Evolutionary conservation across 2,113 vertebrate genomes (phyloP), one percentile per base, ranked within the genome.

Genomic region (human (Homo sapiens)): DNA sequence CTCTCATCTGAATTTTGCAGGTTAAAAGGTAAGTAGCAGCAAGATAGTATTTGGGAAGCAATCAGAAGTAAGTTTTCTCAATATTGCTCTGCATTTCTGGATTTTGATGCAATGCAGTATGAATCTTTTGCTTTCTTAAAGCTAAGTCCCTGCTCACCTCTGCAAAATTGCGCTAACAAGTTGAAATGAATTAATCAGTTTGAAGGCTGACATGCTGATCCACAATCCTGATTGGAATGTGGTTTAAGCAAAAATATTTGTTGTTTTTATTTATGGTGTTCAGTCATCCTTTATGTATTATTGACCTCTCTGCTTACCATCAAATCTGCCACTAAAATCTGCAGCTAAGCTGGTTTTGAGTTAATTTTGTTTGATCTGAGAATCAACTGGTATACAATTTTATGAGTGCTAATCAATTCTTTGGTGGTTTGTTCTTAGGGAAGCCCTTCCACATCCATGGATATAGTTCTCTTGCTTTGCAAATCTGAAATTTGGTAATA

Each of bases 101-200:
- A 76, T 87, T 96, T 96, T 95, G 93, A 98, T 95, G 98, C 98
- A 98, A 91, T 98, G 98, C 98, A 92, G 98, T 98, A 92, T 93
- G 86, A 91, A 85, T 95, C 87, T 97, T 97, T 97, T 98, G 96
- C 98, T 98, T 97, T 97, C 97, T 97, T 81, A 61, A 96, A 98
- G 96, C 92, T 90, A 84, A 90, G 95, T 66, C 96, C 95, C 89
- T 97, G 95, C 98, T 98, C 76, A 93, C 91, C 59, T 43, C 95
- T 97, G 96, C 72, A 52, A 81, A 96, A 90, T 85, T 95, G n/a
- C 5, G 2, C 97, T 94, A 90, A 83, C 92, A 89, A 88, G 93
- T 82, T 89, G 61, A 96, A 92, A 27, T 84, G 81, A 90, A 93
- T 92, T 95, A 76, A 90, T 96, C 50, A 18, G 5, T 89, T 90